A percentile compares a stretch with the other conserved stretches of the same genome.
phyloP scores from a whole-genome alignment of 2,888 invertebrate genomes.

The Ennomos erosarius region DNA sequence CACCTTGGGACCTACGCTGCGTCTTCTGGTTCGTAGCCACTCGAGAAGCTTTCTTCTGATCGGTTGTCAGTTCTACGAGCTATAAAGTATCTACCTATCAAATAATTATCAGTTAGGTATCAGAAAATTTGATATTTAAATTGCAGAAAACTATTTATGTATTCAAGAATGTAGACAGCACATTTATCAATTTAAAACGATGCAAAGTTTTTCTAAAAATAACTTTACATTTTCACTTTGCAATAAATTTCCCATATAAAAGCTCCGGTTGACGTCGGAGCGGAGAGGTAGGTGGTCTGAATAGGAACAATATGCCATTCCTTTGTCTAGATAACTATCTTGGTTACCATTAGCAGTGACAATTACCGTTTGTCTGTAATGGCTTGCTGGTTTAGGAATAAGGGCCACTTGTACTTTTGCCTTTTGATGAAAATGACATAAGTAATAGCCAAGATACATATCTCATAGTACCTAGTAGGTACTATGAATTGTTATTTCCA shows the following conservation, averaged over 20 bases:
- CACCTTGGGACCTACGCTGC: too few species aligned
- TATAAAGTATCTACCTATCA: too few species aligned
- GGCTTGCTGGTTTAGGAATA: slow-evolving; percentile 14
- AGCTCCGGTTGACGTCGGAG: slow-evolving; percentile 2
- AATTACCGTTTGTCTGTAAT: slow-evolving; percentile 18
- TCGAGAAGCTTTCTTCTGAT: too few species aligned
- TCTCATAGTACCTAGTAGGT: too few species aligned
- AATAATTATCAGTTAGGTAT: too few species aligned
- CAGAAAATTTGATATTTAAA: too few species aligned
- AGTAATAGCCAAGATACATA: background rate
- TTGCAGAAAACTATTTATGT: too few species aligned
- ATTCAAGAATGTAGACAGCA: too few species aligned
- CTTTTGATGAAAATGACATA: slow-evolving; percentile 11
- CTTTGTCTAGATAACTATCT: slow-evolving; percentile 26
- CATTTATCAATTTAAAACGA: background rate
- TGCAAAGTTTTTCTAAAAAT: slow-evolving; percentile 7
- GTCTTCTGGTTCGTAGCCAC: too few species aligned
- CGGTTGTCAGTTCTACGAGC: too few species aligned
- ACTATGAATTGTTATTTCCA: too few species aligned
- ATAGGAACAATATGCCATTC: slow-evolving; percentile 35
- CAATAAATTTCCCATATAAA: slow-evolving; percentile 16
- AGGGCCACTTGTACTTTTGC: slow-evolving; percentile 5
- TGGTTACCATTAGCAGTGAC: slow-evolving; percentile 15
- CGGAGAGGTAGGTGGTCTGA: slow-evolving; percentile 18
- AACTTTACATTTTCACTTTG: slow-evolving; percentile 7